Evolutionary conservation across 2,888 invertebrate species (phyloP), one percentile per base, ranked within the genome.

Genomic region (Steinernema hermaphroditum): DNA sequence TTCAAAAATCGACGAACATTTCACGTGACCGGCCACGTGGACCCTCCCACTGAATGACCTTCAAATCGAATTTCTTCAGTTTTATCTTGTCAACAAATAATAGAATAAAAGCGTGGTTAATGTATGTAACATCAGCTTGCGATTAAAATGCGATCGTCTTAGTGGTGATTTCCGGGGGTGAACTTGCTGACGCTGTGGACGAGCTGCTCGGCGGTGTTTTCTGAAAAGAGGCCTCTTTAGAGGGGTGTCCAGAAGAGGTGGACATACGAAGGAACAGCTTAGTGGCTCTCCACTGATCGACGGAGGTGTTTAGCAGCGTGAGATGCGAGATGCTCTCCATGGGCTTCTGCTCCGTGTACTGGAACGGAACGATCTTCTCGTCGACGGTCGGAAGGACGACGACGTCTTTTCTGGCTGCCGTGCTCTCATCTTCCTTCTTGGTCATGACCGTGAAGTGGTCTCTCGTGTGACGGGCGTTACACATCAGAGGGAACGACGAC

Each of bases 401-500:
- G 50, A 24, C 50, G 9, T 62, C 62, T 62, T 62, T 32, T 16
- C 62, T 29, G 37, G 37, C 37, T 37, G 37, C 37, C 37, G 37
- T 12, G 37, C 6, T 37, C 6, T 37, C 12, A 4, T 37, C 37
- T 4, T 37, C 27, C 32, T 32, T 34, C n/a, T 62, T 62, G 29
- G 14, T 62, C 62, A 62, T 27, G 16, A 34, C 62, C 27, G 29
- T 62, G 29, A 62, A 62, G 24, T 70, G 70, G 24, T 72, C 34
- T 16, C 74, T 72, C 54, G 76, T 74, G 74, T 79, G 80, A 68
- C 73, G 73, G 9, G 77, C 75, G 37, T 78, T 80, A 73, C 80
- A 78, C 76, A 80, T 75, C 74, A 78, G 74, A 68, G 81, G 81
- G 69, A 78, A 76, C 29, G 80, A 72, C 22, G 81, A 77, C 81